Conservation (phyloP, 2,888 invertebrate genomes). For the Monopis laevigella region DNA sequence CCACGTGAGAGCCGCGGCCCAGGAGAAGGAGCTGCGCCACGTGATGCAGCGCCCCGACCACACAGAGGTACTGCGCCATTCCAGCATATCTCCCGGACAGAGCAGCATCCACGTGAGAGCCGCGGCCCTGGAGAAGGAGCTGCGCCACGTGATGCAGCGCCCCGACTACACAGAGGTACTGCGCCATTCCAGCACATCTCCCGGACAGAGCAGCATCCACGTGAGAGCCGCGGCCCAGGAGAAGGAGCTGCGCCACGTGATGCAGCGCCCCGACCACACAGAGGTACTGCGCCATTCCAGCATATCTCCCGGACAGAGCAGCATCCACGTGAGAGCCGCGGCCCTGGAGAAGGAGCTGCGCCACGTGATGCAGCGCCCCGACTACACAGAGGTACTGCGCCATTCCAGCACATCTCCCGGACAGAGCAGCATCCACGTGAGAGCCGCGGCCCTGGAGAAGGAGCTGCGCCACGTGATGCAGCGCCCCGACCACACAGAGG, state of each 20-base stretch:
- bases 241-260: conserved; percentile 83
- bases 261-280: conserved; percentile 68
- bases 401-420: too few species aligned
- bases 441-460: conserved; percentile 88
- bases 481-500: conserved; percentile 43
- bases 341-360: conserved; percentile 86
- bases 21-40: conserved; percentile 85
- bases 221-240: conserved; percentile 88
- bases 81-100: too few species aligned
- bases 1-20: conserved; percentile 86
- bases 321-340: conserved; percentile 90
- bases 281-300: too few species aligned
- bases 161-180: conserved; percentile 47
- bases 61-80: conserved; percentile 50
- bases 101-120: conserved; percentile 91
- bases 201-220: conserved; percentile 92
- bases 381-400: conserved; percentile 50
- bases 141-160: conserved; percentile 84
- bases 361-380: conserved; percentile 77
- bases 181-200: too few species aligned
- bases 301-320: conserved; percentile 91
- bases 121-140: conserved; percentile 84
- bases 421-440: conserved; percentile 88
- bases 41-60: conserved; percentile 76
- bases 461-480: conserved; percentile 88